phyloP scores from a whole-genome alignment of 2,888 invertebrate species.

The Xylota segnis region DNA sequence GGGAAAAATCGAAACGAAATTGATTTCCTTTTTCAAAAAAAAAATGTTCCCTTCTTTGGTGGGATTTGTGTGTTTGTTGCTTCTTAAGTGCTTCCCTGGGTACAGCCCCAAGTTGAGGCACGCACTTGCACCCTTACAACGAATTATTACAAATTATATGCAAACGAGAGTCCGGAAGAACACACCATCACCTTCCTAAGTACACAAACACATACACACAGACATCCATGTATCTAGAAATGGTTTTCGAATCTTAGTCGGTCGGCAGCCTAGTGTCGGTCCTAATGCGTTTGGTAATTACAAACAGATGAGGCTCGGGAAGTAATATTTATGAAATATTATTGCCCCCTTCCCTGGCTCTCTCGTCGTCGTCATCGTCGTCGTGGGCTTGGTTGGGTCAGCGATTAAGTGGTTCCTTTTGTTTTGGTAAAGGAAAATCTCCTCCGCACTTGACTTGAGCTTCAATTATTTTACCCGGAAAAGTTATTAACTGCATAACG shows the following conservation, averaged over 20 bases:
- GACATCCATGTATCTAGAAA: neutral
- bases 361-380: slow-evolving; percentile 3
- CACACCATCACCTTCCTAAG: slow-evolving; percentile 14
- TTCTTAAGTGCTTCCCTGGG: slow-evolving; percentile 53
- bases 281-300: slow-evolving; percentile 76
- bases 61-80: neutral
- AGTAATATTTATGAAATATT: slow-evolving; percentile 71
- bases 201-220: neutral
- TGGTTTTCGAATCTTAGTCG: slow-evolving; percentile 12
- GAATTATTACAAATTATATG: slow-evolving; percentile 75
- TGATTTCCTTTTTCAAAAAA: slow-evolving; percentile 57
- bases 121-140: slow-evolving; percentile 58
- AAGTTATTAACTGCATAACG: slow-evolving; percentile 76
- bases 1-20: slow-evolving; percentile 41
- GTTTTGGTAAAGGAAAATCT: slow-evolving; percentile 19
- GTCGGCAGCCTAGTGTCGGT: slow-evolving; percentile 62
- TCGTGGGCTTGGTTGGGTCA: slow-evolving; percentile 26
- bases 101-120: slow-evolving; percentile 65
- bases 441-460: slow-evolving; percentile 41
- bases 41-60: neutral
- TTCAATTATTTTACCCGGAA: slow-evolving; percentile 69
- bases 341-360: slow-evolving; percentile 17
- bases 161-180: slow-evolving; percentile 66
- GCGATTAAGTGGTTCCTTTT: slow-evolving; percentile 72
- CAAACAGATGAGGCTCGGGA: slow-evolving; percentile 74